Base-by-base conservation (phyloP, 2,797 vertebrate species). In the Sebastes ruberrimus region DNA sequence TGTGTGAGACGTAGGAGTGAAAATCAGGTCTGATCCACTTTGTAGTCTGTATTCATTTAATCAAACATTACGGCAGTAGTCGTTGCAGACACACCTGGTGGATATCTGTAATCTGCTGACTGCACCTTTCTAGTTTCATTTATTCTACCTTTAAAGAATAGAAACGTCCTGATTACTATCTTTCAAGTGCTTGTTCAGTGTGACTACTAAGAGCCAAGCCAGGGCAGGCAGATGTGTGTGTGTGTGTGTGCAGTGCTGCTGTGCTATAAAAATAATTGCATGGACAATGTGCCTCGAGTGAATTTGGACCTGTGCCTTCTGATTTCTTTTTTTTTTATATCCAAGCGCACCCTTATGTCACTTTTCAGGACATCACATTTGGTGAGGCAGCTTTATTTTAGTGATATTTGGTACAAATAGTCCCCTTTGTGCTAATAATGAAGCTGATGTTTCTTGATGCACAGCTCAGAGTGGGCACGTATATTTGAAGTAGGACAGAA, bases 391-490 rank as follows among this genome's bases (percentile, higher is more conserved):
- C 68, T 81, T 90, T 85, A 68, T 86, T 91, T 84, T 64, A 55
- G 38, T 56, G 74, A 62, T 71, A 75, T 82, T 83, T 82, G 35
- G 61, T 22, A 57, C 78, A 90, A 74, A 82, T 46, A 32, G 28
- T 76, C 22, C 28, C 32, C 22, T 83, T 77, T 80, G 68, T 77
- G 69, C 60, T 33, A 42, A 70, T 68, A 85, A 84, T 86, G 74
- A 85, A 52, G 84, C 73, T 87, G 80, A 92, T 89, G 78, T 56
- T 57, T 87, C 71, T 71, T 73, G 79, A 84, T 88, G 74, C 27
- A 14, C 59, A n/a, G 75, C 80, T 82, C 38, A 67, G 52, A 89
- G 82, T 32, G 3, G 13, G 60, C 42, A 27, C 64, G 72, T 67
- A 27, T 62, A 82, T 81, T 76, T 86, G 64, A 86, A 82, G 81